A percentile compares a stretch with the other conserved stretches of the same genome.
Evolutionary conservation across 2,888 invertebrate genomes (phyloP).

Genomic region (Microctonus hyperodae): DNA sequence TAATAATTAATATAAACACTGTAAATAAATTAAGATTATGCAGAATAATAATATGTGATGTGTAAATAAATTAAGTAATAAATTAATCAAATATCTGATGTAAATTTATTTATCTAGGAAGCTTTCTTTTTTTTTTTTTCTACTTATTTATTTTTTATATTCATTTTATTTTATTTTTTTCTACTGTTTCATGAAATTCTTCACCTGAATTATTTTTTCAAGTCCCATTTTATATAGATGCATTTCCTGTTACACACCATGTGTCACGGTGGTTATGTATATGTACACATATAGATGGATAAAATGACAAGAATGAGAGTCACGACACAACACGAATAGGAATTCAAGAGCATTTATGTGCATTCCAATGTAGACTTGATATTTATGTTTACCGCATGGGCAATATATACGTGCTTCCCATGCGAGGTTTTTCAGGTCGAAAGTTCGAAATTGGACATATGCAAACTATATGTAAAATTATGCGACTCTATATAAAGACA

Average conservation of each 20-base stretch:
- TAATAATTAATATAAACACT: not conserved
- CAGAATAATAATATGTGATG: too few species aligned
- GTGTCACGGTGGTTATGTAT: not conserved
- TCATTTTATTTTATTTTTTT: not conserved
- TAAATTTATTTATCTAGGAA: too few species aligned
- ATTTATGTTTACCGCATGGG: slow-evolving; percentile 29
- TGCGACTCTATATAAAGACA: slow-evolving; percentile 1
- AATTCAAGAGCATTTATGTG: slow-evolving; percentile 36
- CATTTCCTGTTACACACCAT: not conserved
- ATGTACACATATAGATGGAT: not conserved
- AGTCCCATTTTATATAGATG: not conserved
- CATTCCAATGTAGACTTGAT: slow-evolving; percentile 1
- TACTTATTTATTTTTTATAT: not conserved
- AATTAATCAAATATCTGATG: too few species aligned
- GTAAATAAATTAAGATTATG: too few species aligned
- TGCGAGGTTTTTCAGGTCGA: slow-evolving; percentile 42
- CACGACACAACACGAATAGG: slow-evolving; percentile 19
- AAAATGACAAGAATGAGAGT: slow-evolving; percentile 6
- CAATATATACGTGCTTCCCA: slow-evolving; percentile 34
- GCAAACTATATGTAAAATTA: slow-evolving; percentile 8
- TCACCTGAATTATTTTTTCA: not conserved
- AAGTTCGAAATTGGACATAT: slow-evolving; percentile 44
- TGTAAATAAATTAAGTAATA: too few species aligned
- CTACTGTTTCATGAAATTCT: not conserved
- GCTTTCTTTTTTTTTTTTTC: too few species aligned